Percentiles rank a stretch among this genome's conserved stretches.
Evolutionary conservation across 2,888 invertebrate genomes (phyloP).

Genomic region (Phengaris alcon): DNA sequence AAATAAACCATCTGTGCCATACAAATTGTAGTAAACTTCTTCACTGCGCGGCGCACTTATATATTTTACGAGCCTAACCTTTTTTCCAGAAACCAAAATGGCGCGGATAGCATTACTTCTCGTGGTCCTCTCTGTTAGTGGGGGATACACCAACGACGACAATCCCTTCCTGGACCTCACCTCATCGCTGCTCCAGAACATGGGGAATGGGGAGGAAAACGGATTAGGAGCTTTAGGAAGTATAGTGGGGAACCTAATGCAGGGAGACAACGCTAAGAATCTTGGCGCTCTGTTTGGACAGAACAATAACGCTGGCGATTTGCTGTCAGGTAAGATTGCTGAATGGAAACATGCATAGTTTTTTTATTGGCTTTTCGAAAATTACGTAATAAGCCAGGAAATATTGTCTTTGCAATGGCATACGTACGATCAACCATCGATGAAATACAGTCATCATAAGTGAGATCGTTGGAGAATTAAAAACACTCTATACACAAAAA

Average conservation of each 20-base stretch:
- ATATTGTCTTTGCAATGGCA: no score
- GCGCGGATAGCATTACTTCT: slow-evolving; percentile 51
- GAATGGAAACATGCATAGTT: no score
- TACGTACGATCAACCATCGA: no score
- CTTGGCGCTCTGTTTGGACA: slow-evolving; percentile 64
- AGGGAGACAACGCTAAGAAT: slow-evolving; percentile 82
- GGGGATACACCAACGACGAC: slow-evolving; percentile 55
- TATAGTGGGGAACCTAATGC: slow-evolving; percentile 83
- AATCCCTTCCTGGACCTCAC: slow-evolving; percentile 85
- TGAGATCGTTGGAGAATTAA: no score
- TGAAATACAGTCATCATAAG: no score
- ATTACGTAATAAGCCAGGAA: no score
- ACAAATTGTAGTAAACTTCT: no score
- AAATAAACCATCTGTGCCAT: no score
- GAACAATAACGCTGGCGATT: slow-evolving; percentile 63
- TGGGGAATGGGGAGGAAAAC: slow-evolving; percentile 61
- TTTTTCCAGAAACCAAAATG: slow-evolving; percentile 48
- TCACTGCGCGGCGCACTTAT: no score
- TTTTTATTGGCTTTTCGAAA: no score
- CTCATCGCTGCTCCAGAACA: slow-evolving; percentile 83
- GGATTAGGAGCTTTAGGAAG: slow-evolving; percentile 81
- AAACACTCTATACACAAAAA: no score
- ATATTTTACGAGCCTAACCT: not conserved
- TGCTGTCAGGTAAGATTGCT: slow-evolving; percentile 64
- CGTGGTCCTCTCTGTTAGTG: slow-evolving; percentile 51